These are phyloP conservation scores for Panurus biarmicus DNA, from an alignment of 2,113 vertebrate species.

Conservation along the genomic window DNA sequence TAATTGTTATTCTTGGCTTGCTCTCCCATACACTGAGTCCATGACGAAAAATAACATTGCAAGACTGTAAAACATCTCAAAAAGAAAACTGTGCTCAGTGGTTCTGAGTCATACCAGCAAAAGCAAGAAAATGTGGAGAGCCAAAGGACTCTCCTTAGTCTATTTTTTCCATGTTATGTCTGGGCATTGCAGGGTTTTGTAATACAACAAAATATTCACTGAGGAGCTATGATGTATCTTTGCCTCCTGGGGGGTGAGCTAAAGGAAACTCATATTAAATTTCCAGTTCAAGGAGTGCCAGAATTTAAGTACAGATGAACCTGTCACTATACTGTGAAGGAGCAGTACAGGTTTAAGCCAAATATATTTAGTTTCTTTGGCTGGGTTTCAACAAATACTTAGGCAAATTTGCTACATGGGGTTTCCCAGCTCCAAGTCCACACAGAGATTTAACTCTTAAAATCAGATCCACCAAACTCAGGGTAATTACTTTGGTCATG, in stretches of 20 bases:
- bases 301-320: not conserved
- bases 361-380: not conserved
- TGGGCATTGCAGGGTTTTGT: not conserved
- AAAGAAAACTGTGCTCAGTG: not conserved
- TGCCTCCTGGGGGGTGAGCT: not conserved
- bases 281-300: conserved; percentile 13
- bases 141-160: not conserved
- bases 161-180: not conserved
- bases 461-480: not conserved
- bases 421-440: not conserved
- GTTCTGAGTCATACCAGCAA: conserved; percentile 10
- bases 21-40: not conserved
- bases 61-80: conserved; percentile 27
- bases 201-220: not conserved
- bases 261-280: conserved; percentile 12
- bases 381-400: not conserved
- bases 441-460: not conserved
- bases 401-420: not conserved
- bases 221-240: not conserved
- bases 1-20: conserved; percentile 67
- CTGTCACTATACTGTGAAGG: not conserved
- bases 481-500: not conserved
- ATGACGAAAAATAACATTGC: not conserved
- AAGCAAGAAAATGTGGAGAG: not conserved
- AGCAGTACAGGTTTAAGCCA: not conserved